A percentile compares a stretch with the other conserved stretches of the same genome.
These are phyloP conservation scores for Nesogale talazaci DNA, from an alignment of 2,113 vertebrate genomes.

Conservation along the genomic window DNA sequence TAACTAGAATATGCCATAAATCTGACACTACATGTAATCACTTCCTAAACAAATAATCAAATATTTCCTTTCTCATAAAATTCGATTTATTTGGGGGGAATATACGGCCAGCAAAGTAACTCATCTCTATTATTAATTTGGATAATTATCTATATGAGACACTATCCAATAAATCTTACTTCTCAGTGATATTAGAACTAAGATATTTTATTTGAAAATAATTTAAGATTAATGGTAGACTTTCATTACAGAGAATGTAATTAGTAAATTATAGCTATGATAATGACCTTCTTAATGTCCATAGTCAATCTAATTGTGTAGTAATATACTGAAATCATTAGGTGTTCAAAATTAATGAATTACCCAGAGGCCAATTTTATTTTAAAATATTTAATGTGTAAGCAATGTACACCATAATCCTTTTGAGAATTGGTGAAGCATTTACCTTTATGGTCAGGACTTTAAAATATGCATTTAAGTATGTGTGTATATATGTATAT, in stretches of 20 bases:
- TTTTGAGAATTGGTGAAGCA: background rate
- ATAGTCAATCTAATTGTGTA: background rate
- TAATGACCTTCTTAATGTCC: slow-evolving; percentile 31
- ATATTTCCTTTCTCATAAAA: background rate
- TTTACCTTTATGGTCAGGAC: background rate
- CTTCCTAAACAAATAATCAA: background rate
- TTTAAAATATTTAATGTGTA: background rate
- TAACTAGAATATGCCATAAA: background rate
- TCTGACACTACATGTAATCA: background rate
- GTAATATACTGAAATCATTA: slow-evolving; percentile 24
- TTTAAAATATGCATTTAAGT: slow-evolving; percentile 15
- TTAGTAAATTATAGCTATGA: slow-evolving; percentile 2
- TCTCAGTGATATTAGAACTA: slow-evolving; percentile 3
- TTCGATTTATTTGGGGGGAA: too few species aligned
- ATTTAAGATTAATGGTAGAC: background rate
- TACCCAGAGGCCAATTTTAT: background rate
- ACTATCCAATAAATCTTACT: background rate
- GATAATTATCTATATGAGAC: background rate
- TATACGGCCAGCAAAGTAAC: background rate
- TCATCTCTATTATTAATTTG: background rate
- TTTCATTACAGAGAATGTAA: slow-evolving; percentile 36
- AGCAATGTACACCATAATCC: background rate
- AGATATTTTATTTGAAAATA: slow-evolving; percentile 5
- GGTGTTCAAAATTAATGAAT: background rate
- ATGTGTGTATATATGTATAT: background rate